These are phyloP conservation scores for Lamellibrachia columna DNA, from an alignment of 2,888 invertebrate genomes.

Conservation along the genomic window DNA sequence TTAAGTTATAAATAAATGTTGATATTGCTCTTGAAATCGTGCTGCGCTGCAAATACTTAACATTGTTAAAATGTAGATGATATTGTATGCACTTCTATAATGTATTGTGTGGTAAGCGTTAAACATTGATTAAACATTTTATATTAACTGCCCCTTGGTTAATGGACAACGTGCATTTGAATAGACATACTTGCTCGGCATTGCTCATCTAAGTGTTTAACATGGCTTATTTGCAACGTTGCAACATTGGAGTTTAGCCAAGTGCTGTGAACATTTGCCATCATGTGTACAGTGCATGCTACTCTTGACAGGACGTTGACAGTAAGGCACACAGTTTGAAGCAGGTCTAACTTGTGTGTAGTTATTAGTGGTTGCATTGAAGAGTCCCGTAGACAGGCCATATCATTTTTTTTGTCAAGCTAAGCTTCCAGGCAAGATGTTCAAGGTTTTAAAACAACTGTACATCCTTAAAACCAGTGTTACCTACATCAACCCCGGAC, in stretches of 20 bases:
- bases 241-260: neutral
- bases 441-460: neutral
- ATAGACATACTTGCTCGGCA: neutral
- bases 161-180: neutral
- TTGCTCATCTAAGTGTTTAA: neutral
- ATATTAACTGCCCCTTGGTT: neutral
- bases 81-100: neutral
- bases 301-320: neutral
- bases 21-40: neutral
- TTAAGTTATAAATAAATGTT: neutral
- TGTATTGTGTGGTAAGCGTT: neutral
- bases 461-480: too few relatives aligned
- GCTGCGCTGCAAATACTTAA: neutral
- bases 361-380: neutral
- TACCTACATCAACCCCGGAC: too few relatives aligned
- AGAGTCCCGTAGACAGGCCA: neutral
- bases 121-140: neutral
- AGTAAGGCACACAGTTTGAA: neutral
- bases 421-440: neutral
- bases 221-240: neutral
- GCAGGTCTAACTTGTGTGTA: neutral
- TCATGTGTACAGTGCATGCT: neutral
- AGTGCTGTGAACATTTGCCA: neutral
- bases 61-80: too few relatives aligned
- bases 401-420: neutral